These are phyloP conservation scores for Pissodes strobi DNA, from an alignment of 1,140 invertebrate genomes.

Conservation along the genomic window DNA sequence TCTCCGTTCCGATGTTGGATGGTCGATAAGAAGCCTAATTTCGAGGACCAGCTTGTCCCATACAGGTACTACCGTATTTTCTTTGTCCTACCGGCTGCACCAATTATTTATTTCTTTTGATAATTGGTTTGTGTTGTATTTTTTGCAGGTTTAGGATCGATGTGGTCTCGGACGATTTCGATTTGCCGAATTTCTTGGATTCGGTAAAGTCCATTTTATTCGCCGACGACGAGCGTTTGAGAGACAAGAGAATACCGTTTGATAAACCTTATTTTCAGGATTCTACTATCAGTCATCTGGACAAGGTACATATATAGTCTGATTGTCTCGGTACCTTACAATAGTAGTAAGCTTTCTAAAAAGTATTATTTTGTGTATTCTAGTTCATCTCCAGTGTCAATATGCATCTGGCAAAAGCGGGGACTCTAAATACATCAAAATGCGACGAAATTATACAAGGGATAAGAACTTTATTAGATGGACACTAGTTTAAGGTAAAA, in stretches of 20 bases:
- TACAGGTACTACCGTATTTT: too few relatives aligned
- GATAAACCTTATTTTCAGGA: constrained; percentile 49
- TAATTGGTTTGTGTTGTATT: neutral
- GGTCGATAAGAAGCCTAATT: constrained; percentile 47
- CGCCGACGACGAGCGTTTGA: constrained; percentile 5
- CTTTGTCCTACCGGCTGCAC: too few relatives aligned
- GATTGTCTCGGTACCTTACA: too few relatives aligned
- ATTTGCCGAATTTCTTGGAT: constrained; percentile 41
- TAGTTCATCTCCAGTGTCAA: constrained; percentile 50
- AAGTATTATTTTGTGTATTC: too few relatives aligned
- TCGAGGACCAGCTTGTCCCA: constrained; percentile 48
- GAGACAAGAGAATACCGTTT: constrained; percentile 44
- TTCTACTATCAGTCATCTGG: constrained; percentile 49
- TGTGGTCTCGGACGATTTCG: constrained; percentile 36
- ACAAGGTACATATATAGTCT: too few relatives aligned
- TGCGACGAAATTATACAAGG: constrained; percentile 53
- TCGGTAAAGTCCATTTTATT: constrained; percentile 31
- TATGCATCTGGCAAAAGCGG: constrained; percentile 52
- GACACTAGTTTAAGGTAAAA: neutral
- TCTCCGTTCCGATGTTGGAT: constrained; percentile 53
- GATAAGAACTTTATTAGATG: constrained; percentile 53
- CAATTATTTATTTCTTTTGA: neutral
- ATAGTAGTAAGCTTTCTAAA: too few relatives aligned
- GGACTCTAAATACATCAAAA: constrained; percentile 43
- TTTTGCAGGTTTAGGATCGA: constrained; percentile 49